These are phyloP conservation scores for Lepidurus couesii DNA, from an alignment of 1,140 invertebrate genomes.

Conservation along the genomic window DNA sequence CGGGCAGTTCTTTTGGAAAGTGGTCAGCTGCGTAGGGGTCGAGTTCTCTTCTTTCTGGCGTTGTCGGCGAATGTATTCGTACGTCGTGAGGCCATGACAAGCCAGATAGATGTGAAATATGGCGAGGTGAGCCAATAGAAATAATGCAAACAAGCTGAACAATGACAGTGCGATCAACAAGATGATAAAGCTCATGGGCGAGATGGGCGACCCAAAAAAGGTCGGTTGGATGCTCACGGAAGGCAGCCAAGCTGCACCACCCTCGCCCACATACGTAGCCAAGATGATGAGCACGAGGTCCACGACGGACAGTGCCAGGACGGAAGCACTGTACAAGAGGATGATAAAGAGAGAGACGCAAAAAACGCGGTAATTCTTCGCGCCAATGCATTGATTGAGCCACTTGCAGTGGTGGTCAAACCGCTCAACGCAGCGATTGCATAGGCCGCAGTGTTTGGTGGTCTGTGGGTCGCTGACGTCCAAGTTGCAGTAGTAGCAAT, in stretches of 20 bases:
- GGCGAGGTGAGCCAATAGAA: slow-evolving; percentile 76
- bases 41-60: slow-evolving; percentile 17
- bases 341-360: slow-evolving; percentile 77
- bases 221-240: slow-evolving; percentile 30
- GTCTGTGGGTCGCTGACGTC: slow-evolving; percentile 58
- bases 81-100: slow-evolving; percentile 76
- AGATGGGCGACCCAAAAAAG: slow-evolving; percentile 39
- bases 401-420: slow-evolving; percentile 84
- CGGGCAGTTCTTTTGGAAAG: slow-evolving; percentile 21
- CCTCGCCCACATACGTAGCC: slow-evolving; percentile 11
- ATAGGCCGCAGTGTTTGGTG: slow-evolving; percentile 89
- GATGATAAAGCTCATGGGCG: slow-evolving; percentile 43
- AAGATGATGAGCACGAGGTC: slow-evolving; percentile 53
- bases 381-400: slow-evolving; percentile 93
- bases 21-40: not conserved
- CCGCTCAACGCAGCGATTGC: slow-evolving; percentile 89
- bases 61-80: slow-evolving; percentile 60
- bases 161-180: slow-evolving; percentile 45
- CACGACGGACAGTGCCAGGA: slow-evolving; percentile 59
- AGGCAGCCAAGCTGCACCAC: not conserved
- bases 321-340: slow-evolving; percentile 54
- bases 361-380: slow-evolving; percentile 77
- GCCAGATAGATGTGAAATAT: slow-evolving; percentile 85
- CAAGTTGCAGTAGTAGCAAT: slow-evolving; percentile 87
- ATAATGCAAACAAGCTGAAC: slow-evolving; percentile 66